Conservation (phyloP, 1,140 invertebrate species). For the Olivierus martensii region DNA sequence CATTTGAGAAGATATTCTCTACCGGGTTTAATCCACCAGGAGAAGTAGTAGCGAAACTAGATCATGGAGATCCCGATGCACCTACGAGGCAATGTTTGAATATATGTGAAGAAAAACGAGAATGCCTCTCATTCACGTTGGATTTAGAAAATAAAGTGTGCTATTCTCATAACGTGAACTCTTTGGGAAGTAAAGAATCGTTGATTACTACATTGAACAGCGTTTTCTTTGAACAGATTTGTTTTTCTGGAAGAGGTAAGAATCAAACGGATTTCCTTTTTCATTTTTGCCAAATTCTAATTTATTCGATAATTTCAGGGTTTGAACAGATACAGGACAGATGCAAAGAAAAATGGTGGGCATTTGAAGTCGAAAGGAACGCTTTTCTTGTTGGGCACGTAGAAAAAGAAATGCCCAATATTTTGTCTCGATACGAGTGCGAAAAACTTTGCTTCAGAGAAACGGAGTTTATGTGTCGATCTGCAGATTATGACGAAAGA, state of each 20-base stretch:
- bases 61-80: slow-evolving; percentile 18
- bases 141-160: slow-evolving; percentile 32
- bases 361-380: slow-evolving; percentile 35
- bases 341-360: slow-evolving; percentile 33
- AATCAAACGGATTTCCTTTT: too few species aligned
- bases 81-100: slow-evolving; percentile 32
- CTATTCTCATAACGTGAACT: slow-evolving; percentile 26
- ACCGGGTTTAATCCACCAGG: slow-evolving; percentile 22
- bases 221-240: slow-evolving; percentile 35
- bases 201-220: slow-evolving; percentile 24
- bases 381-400: slow-evolving; percentile 34
- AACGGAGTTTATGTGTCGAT: slow-evolving; percentile 33
- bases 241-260: slow-evolving; percentile 25
- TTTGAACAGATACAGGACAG: slow-evolving; percentile 23
- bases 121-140: slow-evolving; percentile 31
- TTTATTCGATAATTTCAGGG: not conserved
- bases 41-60: slow-evolving; percentile 20
- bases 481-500: slow-evolving; percentile 32
- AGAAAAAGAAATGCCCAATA: slow-evolving; percentile 29
- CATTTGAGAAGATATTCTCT: slow-evolving; percentile 32
- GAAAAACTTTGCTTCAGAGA: slow-evolving; percentile 34
- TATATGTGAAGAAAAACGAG: slow-evolving; percentile 30
- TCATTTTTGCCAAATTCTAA: too few species aligned
- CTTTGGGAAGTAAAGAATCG: slow-evolving; percentile 24
- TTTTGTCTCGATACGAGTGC: slow-evolving; percentile 34